Conservation (phyloP, 2,113 vertebrate species). For the Eubucco bourcierii region DNA sequence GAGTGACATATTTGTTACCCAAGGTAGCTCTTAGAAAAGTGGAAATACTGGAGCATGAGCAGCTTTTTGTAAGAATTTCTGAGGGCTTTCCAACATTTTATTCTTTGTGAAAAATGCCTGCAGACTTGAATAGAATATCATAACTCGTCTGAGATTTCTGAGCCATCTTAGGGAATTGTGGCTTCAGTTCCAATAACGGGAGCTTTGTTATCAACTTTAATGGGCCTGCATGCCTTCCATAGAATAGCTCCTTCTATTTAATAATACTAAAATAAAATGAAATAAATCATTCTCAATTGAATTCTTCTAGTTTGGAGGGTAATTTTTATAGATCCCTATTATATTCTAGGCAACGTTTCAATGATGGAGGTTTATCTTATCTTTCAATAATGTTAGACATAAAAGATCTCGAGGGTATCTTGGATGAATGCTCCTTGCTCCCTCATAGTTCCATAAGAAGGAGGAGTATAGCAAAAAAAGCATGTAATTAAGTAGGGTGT, state of each 20-base stretch:
- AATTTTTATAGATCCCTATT: conserved; percentile 13
- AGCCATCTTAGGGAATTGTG: conserved; percentile 10
- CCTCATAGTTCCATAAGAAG: not conserved
- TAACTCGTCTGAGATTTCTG: not conserved
- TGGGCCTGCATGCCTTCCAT: not conserved
- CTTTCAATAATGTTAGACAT: not conserved
- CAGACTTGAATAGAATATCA: not conserved
- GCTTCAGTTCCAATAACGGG: not conserved
- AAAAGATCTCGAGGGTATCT: not conserved
- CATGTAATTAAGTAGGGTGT: not conserved
- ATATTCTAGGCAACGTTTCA: not conserved
- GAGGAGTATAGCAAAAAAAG: not conserved
- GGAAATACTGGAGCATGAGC: not conserved
- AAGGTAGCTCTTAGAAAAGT: not conserved
- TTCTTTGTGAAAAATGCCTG: not conserved
- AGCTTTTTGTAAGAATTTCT: conserved; percentile 9
- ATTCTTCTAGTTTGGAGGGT: conserved; percentile 1
- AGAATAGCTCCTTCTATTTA: conserved; percentile 32
- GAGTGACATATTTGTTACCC: not conserved
- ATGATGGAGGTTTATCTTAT: not conserved
- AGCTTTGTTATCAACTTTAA: conserved; percentile 40
- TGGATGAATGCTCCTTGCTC: not conserved
- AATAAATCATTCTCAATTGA: not conserved
- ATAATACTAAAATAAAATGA: conserved; percentile 2
- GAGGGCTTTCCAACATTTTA: not conserved